Percentiles rank a stretch among this genome's conserved stretches.
Conservation (phyloP, 2,888 invertebrate genomes). For the Diadromus collaris region DNA sequence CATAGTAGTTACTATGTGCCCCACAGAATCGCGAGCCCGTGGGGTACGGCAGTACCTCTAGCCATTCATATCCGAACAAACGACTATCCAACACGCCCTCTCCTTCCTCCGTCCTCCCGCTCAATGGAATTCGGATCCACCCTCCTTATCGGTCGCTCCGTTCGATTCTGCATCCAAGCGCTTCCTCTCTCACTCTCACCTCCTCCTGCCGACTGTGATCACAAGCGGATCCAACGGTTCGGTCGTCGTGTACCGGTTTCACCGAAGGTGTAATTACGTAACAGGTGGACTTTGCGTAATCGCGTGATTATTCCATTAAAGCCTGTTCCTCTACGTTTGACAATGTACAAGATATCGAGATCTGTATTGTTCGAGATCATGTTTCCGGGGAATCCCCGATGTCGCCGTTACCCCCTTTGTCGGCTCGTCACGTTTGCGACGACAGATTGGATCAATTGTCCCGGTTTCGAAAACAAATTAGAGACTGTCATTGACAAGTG, state of each 20-base stretch:
- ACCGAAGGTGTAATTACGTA: conserved; percentile 31
- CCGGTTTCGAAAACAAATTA: background rate
- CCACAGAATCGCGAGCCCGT: conserved; percentile 21
- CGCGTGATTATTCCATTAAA: conserved; percentile 5
- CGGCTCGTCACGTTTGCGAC: too few relatives aligned
- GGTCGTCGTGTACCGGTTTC: background rate
- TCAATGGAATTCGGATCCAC: conserved; percentile 40
- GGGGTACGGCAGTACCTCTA: conserved; percentile 37
- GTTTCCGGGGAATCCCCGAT: background rate
- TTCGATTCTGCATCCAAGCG: conserved; percentile 13
- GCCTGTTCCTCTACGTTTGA: background rate
- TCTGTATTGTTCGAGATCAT: background rate
- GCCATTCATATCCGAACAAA: conserved; percentile 43
- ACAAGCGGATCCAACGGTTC: background rate
- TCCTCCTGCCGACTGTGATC: too few relatives aligned
- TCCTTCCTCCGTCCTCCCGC: conserved; percentile 9
- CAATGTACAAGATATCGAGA: background rate
- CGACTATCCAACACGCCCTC: conserved; percentile 29
- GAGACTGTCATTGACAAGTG: background rate
- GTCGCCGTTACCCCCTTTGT: background rate
- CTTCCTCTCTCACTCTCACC: background rate
- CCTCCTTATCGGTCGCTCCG: conserved; percentile 30
- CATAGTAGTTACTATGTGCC: conserved; percentile 37
- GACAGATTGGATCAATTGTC: background rate
- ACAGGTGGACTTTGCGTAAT: conserved; percentile 32